phyloP scores from a whole-genome alignment of 1,140 invertebrate genomes.

The Eumeta japonica region DNA sequence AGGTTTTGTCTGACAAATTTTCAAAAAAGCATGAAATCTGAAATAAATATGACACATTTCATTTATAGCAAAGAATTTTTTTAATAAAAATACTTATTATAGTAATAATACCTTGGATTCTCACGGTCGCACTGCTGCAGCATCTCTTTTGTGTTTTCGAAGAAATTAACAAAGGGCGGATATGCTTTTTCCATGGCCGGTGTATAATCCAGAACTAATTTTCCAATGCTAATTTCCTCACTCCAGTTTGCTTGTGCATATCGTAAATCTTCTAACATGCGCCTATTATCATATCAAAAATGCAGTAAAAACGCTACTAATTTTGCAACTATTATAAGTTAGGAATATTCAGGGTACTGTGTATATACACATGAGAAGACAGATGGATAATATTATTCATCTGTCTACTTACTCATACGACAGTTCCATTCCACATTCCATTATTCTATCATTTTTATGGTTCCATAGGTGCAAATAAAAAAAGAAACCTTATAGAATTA shows the following conservation, averaged over 20 bases:
- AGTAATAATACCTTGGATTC: slow-evolving; percentile 68
- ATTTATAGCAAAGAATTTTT: neutral
- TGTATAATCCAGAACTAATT: slow-evolving; percentile 82
- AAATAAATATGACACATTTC: slow-evolving; percentile 12
- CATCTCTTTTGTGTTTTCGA: slow-evolving; percentile 94
- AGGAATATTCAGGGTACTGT: too few relatives aligned
- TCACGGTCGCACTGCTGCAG: slow-evolving; percentile 84
- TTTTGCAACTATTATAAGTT: too few relatives aligned
- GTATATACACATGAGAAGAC: too few relatives aligned
- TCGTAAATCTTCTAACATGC: slow-evolving; percentile 76
- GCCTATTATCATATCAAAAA: slow-evolving; percentile 19
- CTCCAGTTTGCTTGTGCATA: slow-evolving; percentile 73
- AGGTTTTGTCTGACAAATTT: slow-evolving; percentile 87
- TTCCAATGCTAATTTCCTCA: slow-evolving; percentile 83
- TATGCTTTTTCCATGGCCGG: slow-evolving; percentile 87
- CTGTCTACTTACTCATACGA: too few relatives aligned
- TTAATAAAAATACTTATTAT: neutral
- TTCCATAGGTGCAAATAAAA: too few relatives aligned
- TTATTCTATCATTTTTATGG: too few relatives aligned
- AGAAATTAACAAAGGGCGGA: slow-evolving; percentile 96
- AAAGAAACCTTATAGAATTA: too few relatives aligned
- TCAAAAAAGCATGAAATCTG: slow-evolving; percentile 95
- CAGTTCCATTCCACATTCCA: too few relatives aligned
- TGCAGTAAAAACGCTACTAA: slow-evolving; percentile 1
- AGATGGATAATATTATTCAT: slow-evolving; percentile 5